Evolutionary conservation across 2,113 vertebrate genomes (phyloP).

Genomic region (Indicator maculatus): DNA sequence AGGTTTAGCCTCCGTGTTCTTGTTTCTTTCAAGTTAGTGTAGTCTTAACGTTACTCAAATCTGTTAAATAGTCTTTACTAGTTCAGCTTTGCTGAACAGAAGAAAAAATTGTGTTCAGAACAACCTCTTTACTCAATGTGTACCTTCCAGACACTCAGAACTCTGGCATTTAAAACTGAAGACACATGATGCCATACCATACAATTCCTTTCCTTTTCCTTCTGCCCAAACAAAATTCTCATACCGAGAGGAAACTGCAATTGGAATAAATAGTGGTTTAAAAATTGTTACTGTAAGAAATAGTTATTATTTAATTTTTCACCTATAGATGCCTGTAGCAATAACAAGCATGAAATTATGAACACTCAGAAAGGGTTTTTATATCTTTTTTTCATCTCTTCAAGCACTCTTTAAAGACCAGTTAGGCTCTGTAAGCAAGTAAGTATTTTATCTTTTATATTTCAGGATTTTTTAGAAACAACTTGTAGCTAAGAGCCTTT

Average conservation of each 20-base stretch:
- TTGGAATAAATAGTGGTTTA: background rate
- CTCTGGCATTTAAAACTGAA: background rate
- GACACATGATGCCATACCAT: background rate
- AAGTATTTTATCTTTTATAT: background rate
- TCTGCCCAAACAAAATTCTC: background rate
- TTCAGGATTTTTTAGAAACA: background rate
- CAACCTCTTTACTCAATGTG: background rate
- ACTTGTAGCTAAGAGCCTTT: background rate
- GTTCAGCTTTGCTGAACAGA: background rate
- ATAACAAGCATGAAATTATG: background rate
- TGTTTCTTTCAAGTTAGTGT: constrained; percentile 39
- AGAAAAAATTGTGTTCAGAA: background rate
- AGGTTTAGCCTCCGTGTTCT: constrained; percentile 5
- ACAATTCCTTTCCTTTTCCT: background rate
- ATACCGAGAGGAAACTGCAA: background rate
- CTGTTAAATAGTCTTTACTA: background rate
- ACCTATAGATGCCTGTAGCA: background rate
- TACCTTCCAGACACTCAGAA: background rate
- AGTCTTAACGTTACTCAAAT: background rate
- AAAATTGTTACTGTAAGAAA: background rate
- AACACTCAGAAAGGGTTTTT: background rate
- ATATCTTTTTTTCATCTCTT: background rate
- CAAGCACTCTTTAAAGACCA: background rate
- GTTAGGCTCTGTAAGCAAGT: background rate
- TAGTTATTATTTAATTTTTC: background rate